Conservation (phyloP, 2,888 invertebrate genomes). For the Gastracanthus pulcherrimus region DNA sequence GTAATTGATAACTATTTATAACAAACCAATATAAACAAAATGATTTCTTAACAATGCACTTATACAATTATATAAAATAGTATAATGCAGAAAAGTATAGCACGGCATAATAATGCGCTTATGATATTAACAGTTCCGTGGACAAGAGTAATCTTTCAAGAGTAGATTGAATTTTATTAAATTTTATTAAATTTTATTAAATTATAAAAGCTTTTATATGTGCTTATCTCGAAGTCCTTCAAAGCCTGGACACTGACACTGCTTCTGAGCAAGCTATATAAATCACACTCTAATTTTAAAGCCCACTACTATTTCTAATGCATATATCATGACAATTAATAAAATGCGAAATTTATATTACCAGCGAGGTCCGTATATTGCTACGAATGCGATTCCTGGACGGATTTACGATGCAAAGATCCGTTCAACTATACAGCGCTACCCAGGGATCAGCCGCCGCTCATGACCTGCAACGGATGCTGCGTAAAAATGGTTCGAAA, state of each 20-base stretch:
- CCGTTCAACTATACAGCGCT: conserved; percentile 95
- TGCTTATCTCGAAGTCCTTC: conserved; percentile 1
- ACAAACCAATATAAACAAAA: no score
- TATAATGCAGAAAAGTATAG: not conserved
- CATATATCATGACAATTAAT: not conserved
- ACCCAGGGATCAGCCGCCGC: conserved; percentile 91
- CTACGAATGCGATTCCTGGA: conserved; percentile 96
- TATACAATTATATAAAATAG: no score
- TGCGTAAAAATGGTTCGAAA: conserved; percentile 97
- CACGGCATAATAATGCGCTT: not conserved
- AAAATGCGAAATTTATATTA: conserved; percentile 4
- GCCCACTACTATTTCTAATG: not conserved
- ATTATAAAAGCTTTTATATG: not conserved
- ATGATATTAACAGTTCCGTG: no score
- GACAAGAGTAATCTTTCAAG: no score
- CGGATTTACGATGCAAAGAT: conserved; percentile 92
- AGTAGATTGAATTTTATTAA: no score
- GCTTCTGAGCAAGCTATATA: not conserved
- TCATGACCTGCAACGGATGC: conserved; percentile 94
- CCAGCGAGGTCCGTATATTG: conserved; percentile 93
- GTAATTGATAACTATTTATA: no score
- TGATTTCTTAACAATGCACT: no score
- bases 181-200: no score
- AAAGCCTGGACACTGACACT: not conserved
- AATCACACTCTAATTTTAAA: conserved; percentile 17